These are phyloP conservation scores for Sapayoa aenigma DNA, from an alignment of 2,113 vertebrate genomes.

Conservation along the genomic window DNA sequence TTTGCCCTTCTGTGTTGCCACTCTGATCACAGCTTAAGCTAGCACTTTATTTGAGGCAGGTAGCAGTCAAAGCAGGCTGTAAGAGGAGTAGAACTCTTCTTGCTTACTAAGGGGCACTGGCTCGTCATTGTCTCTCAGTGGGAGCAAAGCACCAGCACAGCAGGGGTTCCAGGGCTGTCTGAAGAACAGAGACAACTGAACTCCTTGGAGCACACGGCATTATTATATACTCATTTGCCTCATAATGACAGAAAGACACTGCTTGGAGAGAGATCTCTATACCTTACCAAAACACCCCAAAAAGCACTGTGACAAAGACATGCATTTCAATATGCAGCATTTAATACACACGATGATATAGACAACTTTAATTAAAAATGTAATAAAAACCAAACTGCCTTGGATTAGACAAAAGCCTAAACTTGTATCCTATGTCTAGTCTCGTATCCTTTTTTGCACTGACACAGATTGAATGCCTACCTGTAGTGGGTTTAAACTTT, in stretches of 20 bases:
- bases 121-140: neutral
- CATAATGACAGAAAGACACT: neutral
- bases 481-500: too few species aligned
- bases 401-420: neutral
- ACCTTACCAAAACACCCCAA: neutral
- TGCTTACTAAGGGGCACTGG: neutral
- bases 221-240: neutral
- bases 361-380: neutral
- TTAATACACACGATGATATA: neutral
- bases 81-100: neutral
- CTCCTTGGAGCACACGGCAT: neutral
- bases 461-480: too few species aligned
- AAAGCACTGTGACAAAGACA: neutral
- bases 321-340: neutral
- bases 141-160: neutral
- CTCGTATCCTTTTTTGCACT: rapidly evolving
- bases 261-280: neutral
- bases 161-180: neutral
- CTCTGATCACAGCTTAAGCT: neutral
- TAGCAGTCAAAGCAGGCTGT: neutral
- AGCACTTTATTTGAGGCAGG: neutral
- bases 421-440: too few species aligned
- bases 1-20: neutral
- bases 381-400: neutral
- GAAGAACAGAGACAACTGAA: neutral